Evolutionary conservation across 2,888 invertebrate species (phyloP).

Genomic region (Microctonus aethiopoides): DNA sequence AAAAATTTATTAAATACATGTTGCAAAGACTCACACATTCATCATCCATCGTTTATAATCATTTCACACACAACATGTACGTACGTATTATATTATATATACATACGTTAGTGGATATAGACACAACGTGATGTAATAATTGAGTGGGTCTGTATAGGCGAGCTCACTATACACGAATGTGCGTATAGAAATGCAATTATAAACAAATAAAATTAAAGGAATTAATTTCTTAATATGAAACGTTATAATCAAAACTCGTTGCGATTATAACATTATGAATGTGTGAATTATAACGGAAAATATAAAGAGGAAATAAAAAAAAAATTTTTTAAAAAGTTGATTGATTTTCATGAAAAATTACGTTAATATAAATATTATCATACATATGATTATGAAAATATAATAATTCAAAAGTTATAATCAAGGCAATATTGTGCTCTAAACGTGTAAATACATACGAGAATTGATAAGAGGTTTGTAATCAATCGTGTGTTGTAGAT

Average conservation of each 20-base stretch:
- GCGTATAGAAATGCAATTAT: neutral
- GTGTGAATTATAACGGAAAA: neutral
- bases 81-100: too few relatives aligned
- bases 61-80: too few relatives aligned
- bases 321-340: neutral
- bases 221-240: too few relatives aligned
- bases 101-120: neutral
- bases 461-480: conserved; percentile 7
- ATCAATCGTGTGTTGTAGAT: neutral
- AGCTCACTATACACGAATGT: neutral
- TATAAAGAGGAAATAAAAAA: neutral
- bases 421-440: neutral
- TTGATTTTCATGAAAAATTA: neutral
- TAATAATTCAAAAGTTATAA: neutral
- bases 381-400: neutral
- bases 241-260: too few relatives aligned
- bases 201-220: neutral
- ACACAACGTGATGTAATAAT: conserved; percentile 28
- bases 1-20: conserved; percentile 30
- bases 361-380: neutral
- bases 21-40: conserved; percentile 16
- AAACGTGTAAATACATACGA: too few relatives aligned
- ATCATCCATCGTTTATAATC: neutral
- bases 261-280: neutral
- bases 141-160: conserved; percentile 23